Conservation (phyloP, 2,113 vertebrate genomes). For the Ceyx margarethae region DNA sequence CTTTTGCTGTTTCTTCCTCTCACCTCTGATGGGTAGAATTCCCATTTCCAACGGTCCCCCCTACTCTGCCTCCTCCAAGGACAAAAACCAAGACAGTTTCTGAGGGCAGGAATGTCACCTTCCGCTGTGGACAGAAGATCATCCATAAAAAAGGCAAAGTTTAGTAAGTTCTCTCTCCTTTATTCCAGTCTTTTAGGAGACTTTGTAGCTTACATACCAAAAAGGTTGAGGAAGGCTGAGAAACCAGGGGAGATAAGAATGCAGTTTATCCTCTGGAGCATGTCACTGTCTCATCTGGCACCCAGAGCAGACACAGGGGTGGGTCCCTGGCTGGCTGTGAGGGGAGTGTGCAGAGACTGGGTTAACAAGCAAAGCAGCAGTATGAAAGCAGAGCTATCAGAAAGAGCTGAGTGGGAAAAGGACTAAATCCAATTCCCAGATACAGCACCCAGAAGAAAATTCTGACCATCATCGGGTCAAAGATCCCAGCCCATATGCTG, state of each 20-base stretch:
- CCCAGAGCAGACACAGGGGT: neutral
- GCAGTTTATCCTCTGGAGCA: neutral
- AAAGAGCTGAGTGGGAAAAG: neutral
- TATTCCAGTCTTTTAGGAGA: neutral
- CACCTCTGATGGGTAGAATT: constrained; percentile 76
- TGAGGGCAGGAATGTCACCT: constrained; percentile 91
- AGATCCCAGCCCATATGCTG: neutral
- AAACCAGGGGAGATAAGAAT: accelerated
- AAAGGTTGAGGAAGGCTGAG: neutral
- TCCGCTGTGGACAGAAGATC: constrained; percentile 94
- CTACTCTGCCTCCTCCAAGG: constrained; percentile 83
- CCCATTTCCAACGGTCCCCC: constrained; percentile 86
- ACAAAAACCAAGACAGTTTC: constrained; percentile 90
- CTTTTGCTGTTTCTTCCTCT: neutral
- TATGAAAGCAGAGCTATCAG: neutral
- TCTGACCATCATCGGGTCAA: neutral
- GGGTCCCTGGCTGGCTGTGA: neutral
- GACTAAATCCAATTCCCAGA: neutral
- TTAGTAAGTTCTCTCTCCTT: constrained; percentile 79
- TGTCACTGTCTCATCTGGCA: neutral
- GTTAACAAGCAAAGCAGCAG: neutral
- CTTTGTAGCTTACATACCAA: neutral
- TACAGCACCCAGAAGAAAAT: neutral
- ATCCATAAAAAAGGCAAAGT: constrained; percentile 94
- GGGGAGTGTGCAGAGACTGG: neutral